Percentiles rank a stretch among this genome's conserved stretches.
Evolutionary conservation across 2,113 vertebrate species (phyloP).

Genomic region (Silurus glanis): DNA sequence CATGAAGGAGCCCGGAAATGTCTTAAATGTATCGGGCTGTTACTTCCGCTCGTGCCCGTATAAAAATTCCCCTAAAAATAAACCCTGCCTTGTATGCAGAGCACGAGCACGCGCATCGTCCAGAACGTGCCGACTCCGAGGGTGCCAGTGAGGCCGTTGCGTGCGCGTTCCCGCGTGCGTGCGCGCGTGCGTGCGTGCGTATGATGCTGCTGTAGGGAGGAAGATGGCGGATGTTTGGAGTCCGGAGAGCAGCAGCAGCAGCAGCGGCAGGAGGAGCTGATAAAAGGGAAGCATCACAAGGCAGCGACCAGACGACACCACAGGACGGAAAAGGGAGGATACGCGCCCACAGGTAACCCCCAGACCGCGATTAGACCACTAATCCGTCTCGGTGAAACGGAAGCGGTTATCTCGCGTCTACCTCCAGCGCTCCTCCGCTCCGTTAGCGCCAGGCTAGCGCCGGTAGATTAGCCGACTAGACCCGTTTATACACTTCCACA

Average conservation of each 20-base stretch:
- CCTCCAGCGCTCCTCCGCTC: background rate
- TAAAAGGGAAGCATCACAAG: slow-evolving; percentile 60
- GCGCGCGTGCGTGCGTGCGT: slow-evolving; percentile 35
- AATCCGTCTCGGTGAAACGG: background rate
- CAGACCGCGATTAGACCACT: slow-evolving; percentile 47
- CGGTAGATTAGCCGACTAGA: background rate
- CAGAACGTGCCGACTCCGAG: background rate
- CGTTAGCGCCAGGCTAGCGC: background rate
- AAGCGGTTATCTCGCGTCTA: background rate
- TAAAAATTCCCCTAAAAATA: no score
- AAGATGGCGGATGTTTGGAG: slow-evolving; percentile 77
- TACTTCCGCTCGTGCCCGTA: no score
- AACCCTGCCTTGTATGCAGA: background rate
- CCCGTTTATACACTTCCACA: no score
- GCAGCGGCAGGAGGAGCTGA: slow-evolving; percentile 70
- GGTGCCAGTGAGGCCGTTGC: background rate
- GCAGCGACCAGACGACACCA: slow-evolving; percentile 23
- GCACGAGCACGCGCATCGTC: background rate
- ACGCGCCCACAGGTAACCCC: slow-evolving; percentile 34
- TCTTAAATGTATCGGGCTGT: no score
- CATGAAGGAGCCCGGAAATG: no score
- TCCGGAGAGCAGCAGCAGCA: slow-evolving; percentile 61
- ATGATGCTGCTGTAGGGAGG: slow-evolving; percentile 58
- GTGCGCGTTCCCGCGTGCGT: slow-evolving; percentile 51
- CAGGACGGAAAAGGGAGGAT: slow-evolving; percentile 32